These are phyloP conservation scores for Miopithecus talapoin DNA, from an alignment of 2,797 vertebrate species.

Conservation along the genomic window DNA sequence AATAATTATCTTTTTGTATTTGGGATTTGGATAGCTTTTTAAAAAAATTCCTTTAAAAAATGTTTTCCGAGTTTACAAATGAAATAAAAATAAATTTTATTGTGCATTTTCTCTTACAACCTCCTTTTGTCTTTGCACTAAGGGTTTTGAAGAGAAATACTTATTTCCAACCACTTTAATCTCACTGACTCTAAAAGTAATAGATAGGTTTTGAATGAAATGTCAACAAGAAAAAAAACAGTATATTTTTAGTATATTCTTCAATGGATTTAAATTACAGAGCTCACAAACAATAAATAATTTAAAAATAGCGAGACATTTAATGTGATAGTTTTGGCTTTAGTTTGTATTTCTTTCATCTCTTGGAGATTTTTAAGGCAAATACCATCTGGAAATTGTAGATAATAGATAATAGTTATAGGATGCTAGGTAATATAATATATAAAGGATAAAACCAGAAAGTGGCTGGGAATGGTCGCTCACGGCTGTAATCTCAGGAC, in stretches of 20 bases:
- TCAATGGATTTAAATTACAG: constrained; percentile 19
- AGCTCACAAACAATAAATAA: background rate
- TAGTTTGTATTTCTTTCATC: background rate
- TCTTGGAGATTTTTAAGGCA: background rate
- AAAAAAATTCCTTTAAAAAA: background rate
- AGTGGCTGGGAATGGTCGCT: background rate
- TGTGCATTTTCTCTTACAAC: background rate
- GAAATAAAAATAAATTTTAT: background rate
- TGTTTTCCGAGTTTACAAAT: background rate
- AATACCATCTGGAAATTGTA: background rate
- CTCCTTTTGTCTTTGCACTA: constrained; percentile 12
- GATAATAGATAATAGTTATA: background rate
- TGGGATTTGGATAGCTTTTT: background rate
- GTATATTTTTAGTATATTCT: background rate
- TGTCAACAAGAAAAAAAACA: background rate
- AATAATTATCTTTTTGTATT: background rate
- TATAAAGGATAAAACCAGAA: background rate
- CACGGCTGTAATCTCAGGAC: background rate
- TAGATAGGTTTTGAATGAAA: background rate
- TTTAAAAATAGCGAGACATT: background rate
- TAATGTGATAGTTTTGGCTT: background rate
- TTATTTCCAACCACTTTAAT: background rate
- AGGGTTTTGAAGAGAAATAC: background rate
- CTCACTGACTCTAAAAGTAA: background rate
- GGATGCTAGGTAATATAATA: background rate